These are phyloP conservation scores for Ptychochromis oligacanthus DNA, from an alignment of 2,113 vertebrate species.

Conservation along the genomic window DNA sequence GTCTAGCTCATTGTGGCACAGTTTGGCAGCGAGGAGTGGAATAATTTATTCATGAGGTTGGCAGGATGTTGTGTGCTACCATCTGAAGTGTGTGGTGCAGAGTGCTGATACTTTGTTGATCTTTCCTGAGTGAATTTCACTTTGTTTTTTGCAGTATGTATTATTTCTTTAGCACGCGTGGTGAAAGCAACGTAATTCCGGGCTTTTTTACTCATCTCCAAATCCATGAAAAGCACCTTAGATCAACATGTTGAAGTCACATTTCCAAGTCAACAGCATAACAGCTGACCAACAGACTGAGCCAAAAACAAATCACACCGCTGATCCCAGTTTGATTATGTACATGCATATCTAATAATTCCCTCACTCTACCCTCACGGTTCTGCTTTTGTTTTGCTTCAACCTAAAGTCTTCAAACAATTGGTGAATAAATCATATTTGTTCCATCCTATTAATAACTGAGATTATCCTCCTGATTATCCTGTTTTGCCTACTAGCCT, in stretches of 20 bases:
- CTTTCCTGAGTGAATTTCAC: slow-evolving; percentile 7
- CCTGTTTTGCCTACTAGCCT: slow-evolving; percentile 31
- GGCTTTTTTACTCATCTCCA: background rate
- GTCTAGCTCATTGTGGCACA: slow-evolving; percentile 40
- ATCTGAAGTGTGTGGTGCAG: slow-evolving; percentile 51
- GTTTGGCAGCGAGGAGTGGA: slow-evolving; percentile 39
- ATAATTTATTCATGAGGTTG: slow-evolving; percentile 59
- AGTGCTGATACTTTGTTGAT: slow-evolving; percentile 4
- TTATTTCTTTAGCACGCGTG: background rate
- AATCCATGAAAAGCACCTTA: slow-evolving; percentile 1
- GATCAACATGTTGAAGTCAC: background rate
- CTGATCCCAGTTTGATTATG: slow-evolving; percentile 30
- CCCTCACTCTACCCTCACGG: background rate
- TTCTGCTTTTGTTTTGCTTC: slow-evolving; percentile 25
- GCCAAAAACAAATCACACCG: background rate
- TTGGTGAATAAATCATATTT: slow-evolving; percentile 18
- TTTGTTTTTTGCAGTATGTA: background rate
- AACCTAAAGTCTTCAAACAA: slow-evolving; percentile 23
- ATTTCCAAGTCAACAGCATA: background rate
- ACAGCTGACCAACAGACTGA: background rate
- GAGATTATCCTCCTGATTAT: slow-evolving; percentile 47
- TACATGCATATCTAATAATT: slow-evolving; percentile 2
- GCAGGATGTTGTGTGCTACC: slow-evolving; percentile 29
- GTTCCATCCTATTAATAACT: slow-evolving; percentile 18
- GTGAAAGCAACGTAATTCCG: background rate